Percentiles rank a stretch among this genome's conserved stretches.
Evolutionary conservation across 2,113 vertebrate species (phyloP).

Genomic region (Lota lota): DNA sequence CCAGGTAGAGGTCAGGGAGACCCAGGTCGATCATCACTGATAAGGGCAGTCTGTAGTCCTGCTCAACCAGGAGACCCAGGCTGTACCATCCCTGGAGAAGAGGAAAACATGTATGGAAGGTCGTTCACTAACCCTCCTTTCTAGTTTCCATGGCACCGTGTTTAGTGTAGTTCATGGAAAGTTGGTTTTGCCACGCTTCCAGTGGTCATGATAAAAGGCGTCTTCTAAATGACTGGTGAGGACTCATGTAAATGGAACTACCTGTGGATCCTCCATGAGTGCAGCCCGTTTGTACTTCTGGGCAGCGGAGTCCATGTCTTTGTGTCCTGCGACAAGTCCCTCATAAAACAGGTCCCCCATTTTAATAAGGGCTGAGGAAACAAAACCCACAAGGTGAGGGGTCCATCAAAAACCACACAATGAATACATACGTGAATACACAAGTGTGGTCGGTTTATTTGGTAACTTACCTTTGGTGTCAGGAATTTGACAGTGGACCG

Average conservation of each 20-base stretch:
- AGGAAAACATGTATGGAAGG: background rate
- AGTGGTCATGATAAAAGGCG: too few species aligned
- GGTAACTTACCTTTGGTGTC: slow-evolving; percentile 63
- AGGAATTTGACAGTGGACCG: slow-evolving; percentile 61
- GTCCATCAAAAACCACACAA: background rate
- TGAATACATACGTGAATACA: background rate
- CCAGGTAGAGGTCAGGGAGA: slow-evolving; percentile 56
- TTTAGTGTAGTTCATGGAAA: too few species aligned
- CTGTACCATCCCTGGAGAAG: slow-evolving; percentile 74
- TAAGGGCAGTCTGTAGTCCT: slow-evolving; percentile 62
- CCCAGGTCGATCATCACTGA: slow-evolving; percentile 62
- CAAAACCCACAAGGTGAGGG: background rate
- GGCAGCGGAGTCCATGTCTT: slow-evolving; percentile 62
- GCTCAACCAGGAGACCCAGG: slow-evolving; percentile 72
- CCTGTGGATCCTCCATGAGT: slow-evolving; percentile 71
- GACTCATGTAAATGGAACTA: slow-evolving; percentile 21
- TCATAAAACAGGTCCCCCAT: slow-evolving; percentile 75
- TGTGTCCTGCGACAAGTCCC: slow-evolving; percentile 32
- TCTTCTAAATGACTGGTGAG: too few species aligned
- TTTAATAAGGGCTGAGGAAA: slow-evolving; percentile 66
- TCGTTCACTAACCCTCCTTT: background rate
- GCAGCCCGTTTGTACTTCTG: slow-evolving; percentile 76
- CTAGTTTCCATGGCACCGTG: background rate
- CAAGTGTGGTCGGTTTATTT: background rate
- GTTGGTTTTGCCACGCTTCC: too few species aligned